Evolutionary conservation across 1,140 invertebrate genomes (phyloP).

Genomic region (Papilio aristodemus): DNA sequence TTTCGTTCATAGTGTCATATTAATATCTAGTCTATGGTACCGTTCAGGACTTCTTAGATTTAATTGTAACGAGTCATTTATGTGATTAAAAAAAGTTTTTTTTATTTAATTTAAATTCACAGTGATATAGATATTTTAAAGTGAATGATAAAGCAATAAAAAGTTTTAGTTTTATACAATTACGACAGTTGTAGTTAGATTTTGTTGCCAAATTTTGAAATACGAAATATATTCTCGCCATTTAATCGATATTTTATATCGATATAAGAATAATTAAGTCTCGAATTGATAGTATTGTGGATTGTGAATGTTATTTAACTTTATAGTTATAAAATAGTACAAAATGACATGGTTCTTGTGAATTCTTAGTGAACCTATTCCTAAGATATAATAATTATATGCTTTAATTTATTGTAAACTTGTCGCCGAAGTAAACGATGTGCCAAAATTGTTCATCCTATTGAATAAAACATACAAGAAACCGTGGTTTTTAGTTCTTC

Average conservation of each 20-base stretch:
- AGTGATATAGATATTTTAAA: constrained; percentile 23
- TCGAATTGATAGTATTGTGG: neutral
- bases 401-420: constrained; percentile 23
- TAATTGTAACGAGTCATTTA: constrained; percentile 13
- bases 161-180: constrained; percentile 5
- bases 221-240: neutral
- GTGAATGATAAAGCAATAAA: neutral
- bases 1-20: neutral
- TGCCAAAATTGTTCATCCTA: constrained; percentile 25
- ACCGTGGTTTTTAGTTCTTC: constrained; percentile 35
- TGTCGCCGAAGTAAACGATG: constrained; percentile 25
- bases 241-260: constrained; percentile 8
- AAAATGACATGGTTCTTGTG: constrained; percentile 21
- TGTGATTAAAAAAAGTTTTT: neutral
- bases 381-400: neutral
- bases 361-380: constrained; percentile 1
- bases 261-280: neutral
- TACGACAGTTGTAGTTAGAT: constrained; percentile 4
- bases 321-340: constrained; percentile 18
- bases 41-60: neutral
- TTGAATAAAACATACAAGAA: constrained; percentile 27
- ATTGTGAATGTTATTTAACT: constrained; percentile 10
- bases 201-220: constrained; percentile 12
- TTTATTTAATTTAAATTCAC: neutral
- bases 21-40: constrained; percentile 23